Evolutionary conservation across 2,797 vertebrate species (phyloP).

Genomic region (Alosa sapidissima): DNA sequence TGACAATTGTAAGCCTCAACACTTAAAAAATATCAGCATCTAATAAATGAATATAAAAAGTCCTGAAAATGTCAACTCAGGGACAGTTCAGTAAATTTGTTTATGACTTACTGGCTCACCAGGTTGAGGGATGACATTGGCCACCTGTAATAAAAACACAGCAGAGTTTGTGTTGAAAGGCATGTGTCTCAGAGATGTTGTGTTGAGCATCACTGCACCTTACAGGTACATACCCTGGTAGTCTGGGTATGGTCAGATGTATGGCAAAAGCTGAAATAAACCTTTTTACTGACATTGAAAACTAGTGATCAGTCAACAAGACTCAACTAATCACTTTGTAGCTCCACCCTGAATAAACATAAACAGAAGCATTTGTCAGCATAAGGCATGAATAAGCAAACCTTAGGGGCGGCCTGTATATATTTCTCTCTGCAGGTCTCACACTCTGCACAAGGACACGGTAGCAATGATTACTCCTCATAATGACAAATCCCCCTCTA

Average conservation of each 20-base stretch:
- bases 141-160: constrained; percentile 59
- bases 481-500: background rate
- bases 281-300: background rate
- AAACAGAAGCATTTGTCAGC: background rate
- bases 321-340: background rate
- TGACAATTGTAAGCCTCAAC: too few species aligned
- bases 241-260: background rate
- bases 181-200: background rate
- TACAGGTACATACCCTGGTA: background rate
- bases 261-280: background rate
- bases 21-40: too few species aligned
- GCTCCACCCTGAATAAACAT: background rate
- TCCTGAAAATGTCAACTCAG: background rate
- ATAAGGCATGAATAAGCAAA: background rate
- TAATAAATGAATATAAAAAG: too few species aligned
- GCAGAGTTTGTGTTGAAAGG: background rate
- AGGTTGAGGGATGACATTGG: constrained; percentile 74
- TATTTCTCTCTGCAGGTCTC: background rate
- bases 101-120: constrained; percentile 74
- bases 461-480: background rate
- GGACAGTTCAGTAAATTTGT: background rate
- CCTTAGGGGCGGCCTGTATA: background rate
- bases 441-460: background rate
- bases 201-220: background rate
- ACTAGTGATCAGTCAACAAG: background rate